Percentiles rank a stretch among this genome's conserved stretches.
These are phyloP conservation scores for Mythimna albipuncta DNA, from an alignment of 2,888 invertebrate species.

Conservation along the genomic window DNA sequence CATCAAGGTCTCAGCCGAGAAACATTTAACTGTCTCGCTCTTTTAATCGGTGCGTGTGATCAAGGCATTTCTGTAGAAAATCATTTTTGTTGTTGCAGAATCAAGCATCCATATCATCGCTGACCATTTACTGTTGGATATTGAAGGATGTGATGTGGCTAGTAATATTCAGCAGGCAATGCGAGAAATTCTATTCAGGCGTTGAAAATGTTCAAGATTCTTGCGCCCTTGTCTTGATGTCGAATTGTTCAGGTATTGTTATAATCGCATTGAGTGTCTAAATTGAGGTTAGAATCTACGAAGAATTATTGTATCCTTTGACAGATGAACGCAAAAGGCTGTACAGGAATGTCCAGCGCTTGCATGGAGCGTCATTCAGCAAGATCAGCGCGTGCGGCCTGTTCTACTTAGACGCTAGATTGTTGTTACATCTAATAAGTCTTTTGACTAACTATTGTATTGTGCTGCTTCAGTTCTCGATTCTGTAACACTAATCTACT, in stretches of 20 bases:
- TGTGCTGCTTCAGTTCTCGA: background rate
- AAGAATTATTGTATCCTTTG: background rate
- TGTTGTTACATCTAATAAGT: background rate
- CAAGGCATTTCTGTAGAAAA: background rate
- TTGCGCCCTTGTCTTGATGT: background rate
- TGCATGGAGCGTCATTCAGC: slow-evolving; percentile 6
- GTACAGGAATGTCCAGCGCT: slow-evolving; percentile 1
- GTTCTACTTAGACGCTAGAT: background rate
- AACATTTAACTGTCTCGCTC: too few species aligned
- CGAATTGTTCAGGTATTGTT: background rate
- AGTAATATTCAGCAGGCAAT: background rate
- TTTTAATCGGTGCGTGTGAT: too few species aligned
- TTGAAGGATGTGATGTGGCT: background rate
- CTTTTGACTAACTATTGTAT: background rate
- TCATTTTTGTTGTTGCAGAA: background rate
- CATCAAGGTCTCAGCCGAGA: too few species aligned
- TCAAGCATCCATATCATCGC: background rate
- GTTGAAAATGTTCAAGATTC: slow-evolving; percentile 2
- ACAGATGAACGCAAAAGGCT: background rate
- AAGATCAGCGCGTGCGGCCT: slow-evolving; percentile 2
- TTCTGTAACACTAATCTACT: background rate
- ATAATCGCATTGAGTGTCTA: background rate
- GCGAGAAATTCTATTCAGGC: background rate
- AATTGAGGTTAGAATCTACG: background rate
- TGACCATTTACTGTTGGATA: background rate